Evolutionary conservation across 2,888 invertebrate genomes (phyloP), one percentile per base, ranked within the genome.

Genomic region (Lithophane semibrunnea): DNA sequence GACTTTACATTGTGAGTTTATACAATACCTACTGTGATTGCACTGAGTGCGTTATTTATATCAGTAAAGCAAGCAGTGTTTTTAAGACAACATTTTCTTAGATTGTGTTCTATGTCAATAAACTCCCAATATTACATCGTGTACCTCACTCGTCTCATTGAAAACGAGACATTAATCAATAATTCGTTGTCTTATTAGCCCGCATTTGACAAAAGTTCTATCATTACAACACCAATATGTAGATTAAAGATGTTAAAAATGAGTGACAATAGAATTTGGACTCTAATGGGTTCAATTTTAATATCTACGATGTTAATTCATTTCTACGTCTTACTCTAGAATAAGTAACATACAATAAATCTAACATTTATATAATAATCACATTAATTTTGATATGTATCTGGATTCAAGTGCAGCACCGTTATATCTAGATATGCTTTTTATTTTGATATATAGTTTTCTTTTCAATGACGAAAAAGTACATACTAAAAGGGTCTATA

Each of bases 331-430:
- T 92, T 93, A 94, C 87, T 86, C 90, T 91, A 92, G 86, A 90
- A 90, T 92, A 92, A 87, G 90, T 93, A 92, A 92, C 92, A 90
- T 93, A 90, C 91, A 91, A 89, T 91, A 91, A 90, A 90, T 90
- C 91, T 91, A 90, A 90, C 87, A 90, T 91, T 87, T 89, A 90
- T 88, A 88, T 89, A 88, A 76, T 88, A 94, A 96, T 96, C 96
- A 96, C 96, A 96, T 93, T 88, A 94, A 93, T 93, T 95, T 94
- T 96, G 96, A 96, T 96, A 96, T 96, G 96, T 96, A 88, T 94
- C 88, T 91, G 93, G 89, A 89, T 89, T 92, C 86, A 78, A 90
- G 93, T 93, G 94, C 94, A 96, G 95, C 96, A 96, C 95, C 95
- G 90, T 92, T 85, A 89, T 88, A 91, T 91, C 92, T 92, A 79